A percentile compares a stretch with the other conserved stretches of the same genome.
Conservation (phyloP, 2,113 vertebrate genomes). For the Empidonax traillii region DNA sequence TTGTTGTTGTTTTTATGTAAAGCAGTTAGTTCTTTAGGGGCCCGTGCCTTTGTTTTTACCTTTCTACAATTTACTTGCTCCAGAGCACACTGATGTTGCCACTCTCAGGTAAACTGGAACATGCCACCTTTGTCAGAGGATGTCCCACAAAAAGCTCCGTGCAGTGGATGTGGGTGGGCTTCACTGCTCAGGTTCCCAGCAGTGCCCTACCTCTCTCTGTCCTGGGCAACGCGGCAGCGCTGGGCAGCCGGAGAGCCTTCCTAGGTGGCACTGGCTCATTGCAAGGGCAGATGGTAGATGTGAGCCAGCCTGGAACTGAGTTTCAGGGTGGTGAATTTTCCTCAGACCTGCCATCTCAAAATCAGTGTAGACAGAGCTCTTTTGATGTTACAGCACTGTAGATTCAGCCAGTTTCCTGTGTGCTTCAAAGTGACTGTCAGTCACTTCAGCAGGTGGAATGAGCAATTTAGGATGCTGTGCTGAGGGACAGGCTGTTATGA, state of each 20-base stretch:
- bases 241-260: not conserved
- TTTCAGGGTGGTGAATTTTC: not conserved
- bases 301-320: not conserved
- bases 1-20: not conserved
- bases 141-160: not conserved
- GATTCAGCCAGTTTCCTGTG: not conserved
- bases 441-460: not conserved
- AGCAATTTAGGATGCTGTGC: not conserved
- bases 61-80: not conserved
- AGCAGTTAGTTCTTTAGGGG: not conserved
- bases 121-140: not conserved
- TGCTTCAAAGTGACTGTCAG: not conserved
- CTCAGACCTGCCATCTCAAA: not conserved
- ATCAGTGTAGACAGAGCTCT: not conserved
- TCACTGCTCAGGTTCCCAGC: fast-evolving
- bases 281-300: not conserved
- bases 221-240: fast-evolving
- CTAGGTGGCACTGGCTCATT: not conserved
- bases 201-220: not conserved
- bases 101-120: fast-evolving
- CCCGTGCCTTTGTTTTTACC: not conserved
- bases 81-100: fast-evolving
- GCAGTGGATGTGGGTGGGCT: not conserved
- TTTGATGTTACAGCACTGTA: conserved; percentile 6
- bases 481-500: not conserved